These are phyloP conservation scores for Romanogobio albipinnatus DNA, from an alignment of 2,113 vertebrate genomes.

Conservation along the genomic window DNA sequence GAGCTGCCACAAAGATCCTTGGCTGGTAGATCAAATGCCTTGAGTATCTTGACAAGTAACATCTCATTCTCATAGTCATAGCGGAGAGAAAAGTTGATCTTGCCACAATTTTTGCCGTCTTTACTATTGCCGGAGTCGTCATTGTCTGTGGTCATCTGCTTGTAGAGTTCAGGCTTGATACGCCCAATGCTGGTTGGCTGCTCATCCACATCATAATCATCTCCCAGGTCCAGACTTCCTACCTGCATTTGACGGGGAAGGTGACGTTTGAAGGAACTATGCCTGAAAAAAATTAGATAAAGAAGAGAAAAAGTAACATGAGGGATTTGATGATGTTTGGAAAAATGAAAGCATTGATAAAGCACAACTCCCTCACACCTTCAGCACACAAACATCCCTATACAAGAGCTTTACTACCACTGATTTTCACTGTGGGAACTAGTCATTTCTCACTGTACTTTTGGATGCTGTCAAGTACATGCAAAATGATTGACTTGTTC, in stretches of 20 bases:
- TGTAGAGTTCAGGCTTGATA: slow-evolving; percentile 83
- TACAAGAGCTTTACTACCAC: no score
- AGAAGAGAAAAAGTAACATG: neutral
- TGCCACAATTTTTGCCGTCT: slow-evolving; percentile 75
- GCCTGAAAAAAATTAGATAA: slow-evolving; percentile 65
- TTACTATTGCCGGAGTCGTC: slow-evolving; percentile 65
- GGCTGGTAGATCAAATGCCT: slow-evolving; percentile 86
- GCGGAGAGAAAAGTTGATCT: slow-evolving; percentile 79
- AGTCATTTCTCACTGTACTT: no score
- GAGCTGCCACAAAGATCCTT: slow-evolving; percentile 87
- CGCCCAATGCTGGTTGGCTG: slow-evolving; percentile 80
- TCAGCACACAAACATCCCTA: no score
- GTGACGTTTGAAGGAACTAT: slow-evolving; percentile 83
- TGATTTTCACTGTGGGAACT: no score
- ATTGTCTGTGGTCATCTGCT: slow-evolving; percentile 68
- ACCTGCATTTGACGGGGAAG: slow-evolving; percentile 60
- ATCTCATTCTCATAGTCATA: slow-evolving; percentile 80
- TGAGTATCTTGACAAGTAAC: slow-evolving; percentile 83
- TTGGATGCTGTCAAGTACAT: no score
- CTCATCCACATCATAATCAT: slow-evolving; percentile 69
- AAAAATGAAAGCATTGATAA: neutral
- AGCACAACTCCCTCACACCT: no score
- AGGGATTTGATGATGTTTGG: neutral
- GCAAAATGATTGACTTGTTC: no score
- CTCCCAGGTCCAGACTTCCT: slow-evolving; percentile 61